Conservation (phyloP, 2,888 invertebrate species). For the Morpho deidamia region DNA sequence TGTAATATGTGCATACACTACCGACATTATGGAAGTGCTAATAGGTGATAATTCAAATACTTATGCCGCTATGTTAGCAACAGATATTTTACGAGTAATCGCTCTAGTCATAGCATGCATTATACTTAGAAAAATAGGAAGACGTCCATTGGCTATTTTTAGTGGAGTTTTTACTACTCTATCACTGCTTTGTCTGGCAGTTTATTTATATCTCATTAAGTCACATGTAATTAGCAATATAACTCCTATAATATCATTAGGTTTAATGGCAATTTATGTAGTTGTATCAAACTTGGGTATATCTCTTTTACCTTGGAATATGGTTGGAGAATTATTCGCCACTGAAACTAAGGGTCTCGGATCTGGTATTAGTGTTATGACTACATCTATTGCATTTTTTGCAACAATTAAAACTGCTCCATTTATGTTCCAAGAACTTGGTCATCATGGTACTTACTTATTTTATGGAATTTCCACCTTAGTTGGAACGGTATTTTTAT, state of each 20-base stretch:
- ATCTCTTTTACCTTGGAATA: constrained; percentile 84
- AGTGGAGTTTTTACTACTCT: constrained; percentile 80
- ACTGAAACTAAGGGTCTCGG: constrained; percentile 82
- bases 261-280: constrained; percentile 78
- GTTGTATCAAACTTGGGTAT: constrained; percentile 79
- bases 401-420: constrained; percentile 83
- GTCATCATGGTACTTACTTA: constrained; percentile 79
- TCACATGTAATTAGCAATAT: constrained; percentile 38
- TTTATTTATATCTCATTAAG: constrained; percentile 60
- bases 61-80: constrained; percentile 81
- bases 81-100: constrained; percentile 80
- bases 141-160: constrained; percentile 80
- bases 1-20: constrained; percentile 84
- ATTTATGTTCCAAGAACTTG: constrained; percentile 74
- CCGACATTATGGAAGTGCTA: constrained; percentile 80
- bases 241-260: constrained; percentile 59
- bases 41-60: constrained; percentile 72
- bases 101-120: constrained; percentile 80
- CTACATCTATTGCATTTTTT: constrained; percentile 82
- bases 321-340: constrained; percentile 86
- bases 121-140: constrained; percentile 77
- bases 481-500: constrained; percentile 79
- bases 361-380: constrained; percentile 82
- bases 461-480: constrained; percentile 80
- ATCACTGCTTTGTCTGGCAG: constrained; percentile 76